Conservation (phyloP, 2,797 vertebrate species). For the Apogon hyalosoma region DNA sequence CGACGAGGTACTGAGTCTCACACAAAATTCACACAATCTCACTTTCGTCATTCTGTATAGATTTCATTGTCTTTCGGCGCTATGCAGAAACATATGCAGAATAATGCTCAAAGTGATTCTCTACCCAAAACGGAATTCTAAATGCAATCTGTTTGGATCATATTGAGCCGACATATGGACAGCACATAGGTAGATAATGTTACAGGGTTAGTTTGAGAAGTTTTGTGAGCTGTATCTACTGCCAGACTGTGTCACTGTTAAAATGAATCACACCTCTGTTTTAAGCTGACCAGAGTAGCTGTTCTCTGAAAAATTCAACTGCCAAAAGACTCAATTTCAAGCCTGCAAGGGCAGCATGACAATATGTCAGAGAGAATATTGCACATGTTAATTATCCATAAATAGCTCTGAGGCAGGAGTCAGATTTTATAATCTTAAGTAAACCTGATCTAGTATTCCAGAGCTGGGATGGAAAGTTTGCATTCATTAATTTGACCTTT, state of each 20-base stretch:
- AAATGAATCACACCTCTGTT: background rate
- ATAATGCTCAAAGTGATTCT: constrained; percentile 15
- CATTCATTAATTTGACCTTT: too few relatives aligned
- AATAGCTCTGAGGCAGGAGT: background rate
- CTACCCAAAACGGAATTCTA: background rate
- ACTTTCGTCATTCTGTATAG: background rate
- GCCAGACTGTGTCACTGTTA: background rate
- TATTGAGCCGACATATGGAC: constrained; percentile 2
- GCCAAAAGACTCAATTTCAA: background rate
- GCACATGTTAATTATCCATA: constrained; percentile 24
- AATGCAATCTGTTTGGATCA: background rate
- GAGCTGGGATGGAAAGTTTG: background rate
- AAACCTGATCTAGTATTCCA: background rate
- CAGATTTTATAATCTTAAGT: background rate
- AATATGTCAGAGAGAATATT: background rate
- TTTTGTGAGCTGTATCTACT: constrained; percentile 6
- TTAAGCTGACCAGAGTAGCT: background rate
- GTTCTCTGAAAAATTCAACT: constrained; percentile 3
- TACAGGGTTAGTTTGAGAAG: background rate
- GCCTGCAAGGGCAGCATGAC: background rate
- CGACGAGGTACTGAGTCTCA: constrained; percentile 89
- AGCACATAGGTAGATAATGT: constrained; percentile 1
- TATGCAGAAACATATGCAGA: too few relatives aligned
- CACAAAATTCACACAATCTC: background rate
- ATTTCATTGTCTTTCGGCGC: background rate